Evolutionary conservation across 2,888 invertebrate genomes (phyloP).

Genomic region (Anthophora plumipes): DNA sequence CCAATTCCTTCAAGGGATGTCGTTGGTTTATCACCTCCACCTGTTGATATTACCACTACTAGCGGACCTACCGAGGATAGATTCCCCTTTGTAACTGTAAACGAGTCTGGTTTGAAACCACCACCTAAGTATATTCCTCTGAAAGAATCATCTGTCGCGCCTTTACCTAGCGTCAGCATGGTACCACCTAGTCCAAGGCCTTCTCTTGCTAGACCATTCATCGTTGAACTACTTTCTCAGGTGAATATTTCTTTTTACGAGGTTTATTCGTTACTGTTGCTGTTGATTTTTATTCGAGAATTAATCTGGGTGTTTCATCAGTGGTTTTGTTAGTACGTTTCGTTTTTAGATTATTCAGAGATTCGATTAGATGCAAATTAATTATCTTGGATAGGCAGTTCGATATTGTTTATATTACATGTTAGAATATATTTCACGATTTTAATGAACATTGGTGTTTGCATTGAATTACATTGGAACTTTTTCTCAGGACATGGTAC

Average conservation of each 20-base stretch:
- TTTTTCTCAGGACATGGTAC: conserved; percentile 80
- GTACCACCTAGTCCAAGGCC: conserved; percentile 78
- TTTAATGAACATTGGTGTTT: too few species aligned
- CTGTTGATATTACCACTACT: conserved; percentile 79
- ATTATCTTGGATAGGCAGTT: too few species aligned
- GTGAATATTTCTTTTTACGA: conserved; percentile 57
- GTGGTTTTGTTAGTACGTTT: too few species aligned
- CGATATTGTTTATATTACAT: too few species aligned
- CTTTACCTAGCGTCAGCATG: conserved; percentile 77
- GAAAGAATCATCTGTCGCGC: conserved; percentile 76
- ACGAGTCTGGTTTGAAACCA: conserved; percentile 77
- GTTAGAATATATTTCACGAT: too few species aligned
- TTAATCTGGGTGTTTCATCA: too few species aligned
- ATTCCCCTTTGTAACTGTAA: conserved; percentile 58
- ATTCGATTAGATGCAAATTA: too few species aligned
- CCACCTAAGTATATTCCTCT: conserved; percentile 81
- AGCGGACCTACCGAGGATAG: conserved; percentile 73
- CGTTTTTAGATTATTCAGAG: not conserved
- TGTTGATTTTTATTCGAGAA: too few species aligned
- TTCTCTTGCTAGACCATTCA: conserved; percentile 78
- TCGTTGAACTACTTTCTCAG: conserved; percentile 81
- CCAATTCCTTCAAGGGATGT: conserved; percentile 78
- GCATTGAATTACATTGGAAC: not conserved
- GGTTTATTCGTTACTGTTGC: too few species aligned
- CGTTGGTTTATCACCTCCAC: conserved; percentile 82